phyloP scores from a whole-genome alignment of 2,113 vertebrate genomes.

The Dipodomys spectabilis region DNA sequence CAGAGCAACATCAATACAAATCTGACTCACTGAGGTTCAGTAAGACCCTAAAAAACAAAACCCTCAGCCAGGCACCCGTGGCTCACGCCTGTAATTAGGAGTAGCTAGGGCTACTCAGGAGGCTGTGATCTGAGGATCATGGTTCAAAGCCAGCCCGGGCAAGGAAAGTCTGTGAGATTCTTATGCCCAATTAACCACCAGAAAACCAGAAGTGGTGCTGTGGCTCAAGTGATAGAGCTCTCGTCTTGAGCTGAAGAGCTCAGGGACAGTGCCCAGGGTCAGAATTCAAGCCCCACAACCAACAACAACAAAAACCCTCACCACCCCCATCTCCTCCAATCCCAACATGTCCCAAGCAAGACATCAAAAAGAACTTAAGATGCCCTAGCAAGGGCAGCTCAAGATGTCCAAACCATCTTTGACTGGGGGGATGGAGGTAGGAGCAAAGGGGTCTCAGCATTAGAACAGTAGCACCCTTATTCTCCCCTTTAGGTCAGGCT shows the following conservation, averaged over 20 bases:
- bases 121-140: too few species aligned
- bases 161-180: too few species aligned
- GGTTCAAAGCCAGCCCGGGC: too few species aligned
- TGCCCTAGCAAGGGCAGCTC: neutral
- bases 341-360: neutral
- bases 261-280: too few species aligned
- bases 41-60: neutral
- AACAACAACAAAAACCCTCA: neutral
- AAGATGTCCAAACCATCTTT: neutral
- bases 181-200: too few species aligned
- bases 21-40: neutral
- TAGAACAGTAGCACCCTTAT: neutral
- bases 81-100: too few species aligned
- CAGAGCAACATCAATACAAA: neutral
- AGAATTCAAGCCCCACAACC: too few species aligned
- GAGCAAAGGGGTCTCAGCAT: neutral
- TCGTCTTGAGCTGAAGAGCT: too few species aligned
- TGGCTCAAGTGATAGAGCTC: too few species aligned
- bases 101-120: too few species aligned
- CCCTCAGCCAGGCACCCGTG: too few species aligned
- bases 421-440: neutral
- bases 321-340: neutral
- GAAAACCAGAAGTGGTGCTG: too few species aligned
- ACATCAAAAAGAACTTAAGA: slow-evolving; percentile 7
- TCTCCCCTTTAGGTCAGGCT: neutral